Percentiles rank a stretch among this genome's conserved stretches.
Conservation (phyloP, 2,113 vertebrate species). For the Engraulis encrasicolus region DNA sequence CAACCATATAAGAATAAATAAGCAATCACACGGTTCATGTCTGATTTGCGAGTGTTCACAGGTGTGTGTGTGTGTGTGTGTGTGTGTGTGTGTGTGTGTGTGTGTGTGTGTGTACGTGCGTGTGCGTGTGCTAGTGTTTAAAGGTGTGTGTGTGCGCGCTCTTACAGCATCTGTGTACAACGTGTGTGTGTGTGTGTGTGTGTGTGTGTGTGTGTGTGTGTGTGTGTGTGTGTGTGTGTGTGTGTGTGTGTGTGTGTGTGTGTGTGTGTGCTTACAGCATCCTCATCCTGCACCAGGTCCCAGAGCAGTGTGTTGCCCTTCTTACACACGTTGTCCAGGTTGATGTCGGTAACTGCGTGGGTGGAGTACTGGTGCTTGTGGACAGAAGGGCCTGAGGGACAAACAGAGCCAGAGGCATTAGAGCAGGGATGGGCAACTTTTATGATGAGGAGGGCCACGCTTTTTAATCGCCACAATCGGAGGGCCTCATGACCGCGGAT, state of each 20-base stretch:
- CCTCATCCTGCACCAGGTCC: conserved; percentile 99
- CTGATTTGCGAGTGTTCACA: too few species aligned
- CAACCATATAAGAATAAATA: too few species aligned
- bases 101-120: neutral
- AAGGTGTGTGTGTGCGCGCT: neutral
- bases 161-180: too few species aligned
- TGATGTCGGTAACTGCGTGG: conserved; percentile 95
- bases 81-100: too few species aligned
- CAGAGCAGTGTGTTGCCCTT: conserved; percentile 97
- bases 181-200: neutral
- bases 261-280: conserved; percentile 81
- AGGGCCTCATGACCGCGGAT: too few species aligned
- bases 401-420: neutral
- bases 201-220: neutral
- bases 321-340: conserved; percentile 98
- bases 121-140: too few species aligned
- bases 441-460: too few species aligned
- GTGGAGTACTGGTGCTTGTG: conserved; percentile 96
- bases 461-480: too few species aligned
- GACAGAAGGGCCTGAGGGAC: conserved; percentile 86
- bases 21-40: too few species aligned
- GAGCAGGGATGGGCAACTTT: too few species aligned
- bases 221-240: neutral
- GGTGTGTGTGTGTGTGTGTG: too few species aligned
- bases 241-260: neutral